Evolutionary conservation across 2,797 vertebrate species (phyloP).

Genomic region (Spatula versicolor): DNA sequence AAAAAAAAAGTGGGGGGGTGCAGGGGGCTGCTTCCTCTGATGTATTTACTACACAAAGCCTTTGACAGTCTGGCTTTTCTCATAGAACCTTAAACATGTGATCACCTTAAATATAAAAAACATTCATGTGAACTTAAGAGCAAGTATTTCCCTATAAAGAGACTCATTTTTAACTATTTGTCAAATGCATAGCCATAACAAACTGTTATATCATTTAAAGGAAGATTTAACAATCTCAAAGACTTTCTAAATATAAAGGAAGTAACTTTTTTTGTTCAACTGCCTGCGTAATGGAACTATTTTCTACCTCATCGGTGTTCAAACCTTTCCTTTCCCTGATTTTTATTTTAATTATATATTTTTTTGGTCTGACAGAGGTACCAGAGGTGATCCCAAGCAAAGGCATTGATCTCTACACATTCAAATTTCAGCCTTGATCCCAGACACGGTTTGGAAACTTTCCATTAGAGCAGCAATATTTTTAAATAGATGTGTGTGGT

Average conservation of each 20-base stretch:
- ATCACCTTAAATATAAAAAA: not conserved
- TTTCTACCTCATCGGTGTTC: not conserved
- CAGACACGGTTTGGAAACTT: not conserved
- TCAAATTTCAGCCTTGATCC: not conserved
- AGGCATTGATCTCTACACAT: not conserved
- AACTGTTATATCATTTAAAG: not conserved
- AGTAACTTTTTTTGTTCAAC: not conserved
- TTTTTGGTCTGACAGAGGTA: not conserved
- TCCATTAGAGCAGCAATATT: accelerated
- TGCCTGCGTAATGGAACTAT: not conserved
- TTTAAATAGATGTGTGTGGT: not conserved
- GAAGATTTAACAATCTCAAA: not conserved
- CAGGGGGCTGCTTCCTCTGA: not conserved
- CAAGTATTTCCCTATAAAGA: not conserved
- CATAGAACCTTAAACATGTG: not conserved
- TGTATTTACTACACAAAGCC: not conserved
- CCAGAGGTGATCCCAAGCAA: not conserved
- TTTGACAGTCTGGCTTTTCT: not conserved
- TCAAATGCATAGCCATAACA: not conserved
- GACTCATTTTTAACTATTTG: not conserved
- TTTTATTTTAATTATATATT: not conserved
- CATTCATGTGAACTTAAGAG: not conserved
- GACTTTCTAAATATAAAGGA: not conserved
- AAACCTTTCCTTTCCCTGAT: not conserved
- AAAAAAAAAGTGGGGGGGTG: not conserved